Conservation (phyloP, 2,888 invertebrate genomes). For the Drosophila atripex region DNA sequence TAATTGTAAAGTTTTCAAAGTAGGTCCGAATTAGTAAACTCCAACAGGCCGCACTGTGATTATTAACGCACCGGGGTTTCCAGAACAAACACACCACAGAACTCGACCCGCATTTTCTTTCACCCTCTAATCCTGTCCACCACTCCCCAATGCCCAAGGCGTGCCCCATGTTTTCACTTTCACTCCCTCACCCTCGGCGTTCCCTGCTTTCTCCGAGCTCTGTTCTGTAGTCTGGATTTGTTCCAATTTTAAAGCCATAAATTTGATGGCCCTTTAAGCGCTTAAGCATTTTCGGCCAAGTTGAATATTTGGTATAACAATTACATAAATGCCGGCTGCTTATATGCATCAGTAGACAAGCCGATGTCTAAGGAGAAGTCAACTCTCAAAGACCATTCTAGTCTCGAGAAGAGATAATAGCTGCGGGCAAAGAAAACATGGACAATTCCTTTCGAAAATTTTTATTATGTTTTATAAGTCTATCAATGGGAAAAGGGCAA, state of each 20-base stretch:
- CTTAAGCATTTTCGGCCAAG: constrained; percentile 59
- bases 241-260: constrained; percentile 74
- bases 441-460: constrained; percentile 49
- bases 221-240: constrained; percentile 27
- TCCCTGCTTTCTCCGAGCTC: not conserved
- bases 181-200: not conserved
- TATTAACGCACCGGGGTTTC: constrained; percentile 55
- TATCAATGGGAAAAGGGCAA: constrained; percentile 17
- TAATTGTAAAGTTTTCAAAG: constrained; percentile 73
- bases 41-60: constrained; percentile 57
- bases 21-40: constrained; percentile 53
- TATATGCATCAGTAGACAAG: constrained; percentile 61
- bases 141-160: constrained; percentile 3
- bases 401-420: constrained; percentile 46
- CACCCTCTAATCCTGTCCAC: constrained; percentile 16
- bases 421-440: constrained; percentile 48
- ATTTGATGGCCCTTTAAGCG: constrained; percentile 67
- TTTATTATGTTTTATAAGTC: constrained; percentile 51
- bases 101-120: not conserved
- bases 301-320: constrained; percentile 74
- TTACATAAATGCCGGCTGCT: constrained; percentile 70
- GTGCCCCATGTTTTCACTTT: constrained; percentile 5
- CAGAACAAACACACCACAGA: constrained; percentile 22
- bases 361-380: constrained; percentile 41
- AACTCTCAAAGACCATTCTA: constrained; percentile 30